Evolutionary conservation across 2,113 vertebrate species (phyloP).

Genomic region (Dicentrarchus labrax): DNA sequence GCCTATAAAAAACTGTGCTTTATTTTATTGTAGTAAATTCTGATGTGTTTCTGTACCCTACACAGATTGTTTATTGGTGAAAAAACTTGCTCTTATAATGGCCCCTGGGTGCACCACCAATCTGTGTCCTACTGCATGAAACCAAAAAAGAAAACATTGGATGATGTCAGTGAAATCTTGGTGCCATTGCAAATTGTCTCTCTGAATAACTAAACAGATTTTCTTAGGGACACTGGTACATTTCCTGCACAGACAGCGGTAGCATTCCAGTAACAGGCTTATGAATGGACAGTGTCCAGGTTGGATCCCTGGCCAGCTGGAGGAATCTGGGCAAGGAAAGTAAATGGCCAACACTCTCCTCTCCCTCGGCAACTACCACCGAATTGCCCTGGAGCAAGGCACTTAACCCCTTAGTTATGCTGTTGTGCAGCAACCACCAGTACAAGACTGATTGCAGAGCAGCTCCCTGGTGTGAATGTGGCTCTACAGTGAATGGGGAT

Average conservation of each 20-base stretch:
- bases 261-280: conserved; percentile 7
- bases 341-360: conserved; percentile 51
- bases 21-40: background rate
- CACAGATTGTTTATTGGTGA: too few relatives aligned
- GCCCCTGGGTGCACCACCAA: too few relatives aligned
- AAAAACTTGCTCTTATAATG: too few relatives aligned
- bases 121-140: background rate
- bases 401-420: conserved; percentile 73
- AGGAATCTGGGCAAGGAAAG: conserved; percentile 34
- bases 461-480: conserved; percentile 50
- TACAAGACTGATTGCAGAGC: conserved; percentile 66
- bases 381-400: conserved; percentile 70
- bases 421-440: conserved; percentile 54
- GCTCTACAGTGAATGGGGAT: conserved; percentile 52
- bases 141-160: background rate
- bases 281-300: conserved; percentile 30
- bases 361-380: conserved; percentile 41
- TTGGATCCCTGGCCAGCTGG: conserved; percentile 11
- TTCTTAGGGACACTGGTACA: background rate
- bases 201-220: conserved; percentile 11
- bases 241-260: conserved; percentile 9
- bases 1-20: background rate
- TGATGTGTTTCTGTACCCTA: background rate
- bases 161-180: background rate
- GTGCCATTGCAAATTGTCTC: conserved; percentile 14